A percentile compares a stretch with the other conserved stretches of the same genome.
These are phyloP conservation scores for Mungos mungo DNA, from an alignment of 2,113 vertebrate species.

Conservation along the genomic window DNA sequence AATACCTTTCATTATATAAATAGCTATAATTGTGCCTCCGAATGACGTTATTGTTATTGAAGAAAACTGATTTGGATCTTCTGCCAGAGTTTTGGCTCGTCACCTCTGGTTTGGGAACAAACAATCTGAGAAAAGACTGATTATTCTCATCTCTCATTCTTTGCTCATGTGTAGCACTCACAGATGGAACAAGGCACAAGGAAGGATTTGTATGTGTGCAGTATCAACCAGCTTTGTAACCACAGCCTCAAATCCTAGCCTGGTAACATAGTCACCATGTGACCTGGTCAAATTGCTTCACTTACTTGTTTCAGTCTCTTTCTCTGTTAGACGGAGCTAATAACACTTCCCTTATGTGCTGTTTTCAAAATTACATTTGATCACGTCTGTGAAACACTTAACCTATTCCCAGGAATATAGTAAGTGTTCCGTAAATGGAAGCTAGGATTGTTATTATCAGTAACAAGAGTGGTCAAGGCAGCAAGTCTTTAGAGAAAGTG, in stretches of 20 bases:
- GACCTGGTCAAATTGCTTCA: not conserved
- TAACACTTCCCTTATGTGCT: not conserved
- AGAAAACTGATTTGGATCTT: not conserved
- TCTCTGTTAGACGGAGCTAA: not conserved
- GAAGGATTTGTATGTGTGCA: not conserved
- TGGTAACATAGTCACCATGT: not conserved
- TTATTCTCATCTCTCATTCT: not conserved
- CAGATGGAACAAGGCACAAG: not conserved
- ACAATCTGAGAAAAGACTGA: not conserved
- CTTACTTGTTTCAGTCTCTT: not conserved
- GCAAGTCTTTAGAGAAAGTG: conserved; percentile 10
- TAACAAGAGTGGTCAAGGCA: not conserved
- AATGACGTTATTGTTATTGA: not conserved
- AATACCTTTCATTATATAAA: conserved; percentile 37
- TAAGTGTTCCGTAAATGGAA: not conserved
- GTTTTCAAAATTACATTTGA: not conserved
- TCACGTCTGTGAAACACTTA: not conserved
- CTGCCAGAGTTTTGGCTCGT: not conserved
- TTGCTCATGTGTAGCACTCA: not conserved
- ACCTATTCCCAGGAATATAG: not conserved
- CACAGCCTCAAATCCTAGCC: not conserved
- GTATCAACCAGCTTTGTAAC: not conserved
- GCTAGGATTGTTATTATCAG: not conserved
- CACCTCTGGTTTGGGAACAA: not conserved
- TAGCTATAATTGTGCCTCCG: not conserved